Evolutionary conservation across 2,888 invertebrate species (phyloP).

Genomic region (Stenodema calcarata): DNA sequence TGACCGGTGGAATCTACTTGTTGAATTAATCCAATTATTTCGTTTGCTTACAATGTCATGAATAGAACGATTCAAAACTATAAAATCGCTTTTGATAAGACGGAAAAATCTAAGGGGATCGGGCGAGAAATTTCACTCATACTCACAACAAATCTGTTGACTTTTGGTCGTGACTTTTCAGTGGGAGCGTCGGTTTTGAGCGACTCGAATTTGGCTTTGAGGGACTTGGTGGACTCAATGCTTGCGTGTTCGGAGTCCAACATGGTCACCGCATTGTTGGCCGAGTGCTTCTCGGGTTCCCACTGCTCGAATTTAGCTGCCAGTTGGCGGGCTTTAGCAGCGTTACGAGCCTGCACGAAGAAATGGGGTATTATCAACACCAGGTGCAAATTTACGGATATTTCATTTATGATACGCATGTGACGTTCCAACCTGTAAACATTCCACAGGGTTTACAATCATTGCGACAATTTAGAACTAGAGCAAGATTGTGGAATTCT

Average conservation of each 20-base stretch:
- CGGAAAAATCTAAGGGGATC: not conserved
- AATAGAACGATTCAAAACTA: not conserved
- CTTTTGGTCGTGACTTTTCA: constrained; percentile 71
- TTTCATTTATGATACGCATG: too few relatives aligned
- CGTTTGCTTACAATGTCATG: not conserved
- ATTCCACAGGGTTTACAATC: too few relatives aligned
- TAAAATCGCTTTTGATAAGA: not conserved
- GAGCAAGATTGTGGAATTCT: too few relatives aligned
- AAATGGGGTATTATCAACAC: too few relatives aligned
- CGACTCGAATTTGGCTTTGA: constrained; percentile 79
- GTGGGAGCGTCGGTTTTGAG: constrained; percentile 69
- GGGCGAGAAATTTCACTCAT: not conserved
- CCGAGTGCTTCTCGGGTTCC: constrained; percentile 69
- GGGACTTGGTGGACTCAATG: constrained; percentile 81
- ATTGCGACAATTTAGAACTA: too few relatives aligned
- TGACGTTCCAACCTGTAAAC: too few relatives aligned
- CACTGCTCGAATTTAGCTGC: constrained; percentile 89
- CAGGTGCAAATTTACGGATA: too few relatives aligned
- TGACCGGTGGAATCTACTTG: not conserved
- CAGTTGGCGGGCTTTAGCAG: constrained; percentile 82
- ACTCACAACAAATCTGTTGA: constrained; percentile 92
- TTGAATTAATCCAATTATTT: not conserved
- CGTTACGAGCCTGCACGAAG: constrained; percentile 58
- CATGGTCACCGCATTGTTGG: constrained; percentile 63
- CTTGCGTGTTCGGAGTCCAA: constrained; percentile 67